Conservation (phyloP, 1,140 invertebrate genomes). For the Fopius arisanus region DNA sequence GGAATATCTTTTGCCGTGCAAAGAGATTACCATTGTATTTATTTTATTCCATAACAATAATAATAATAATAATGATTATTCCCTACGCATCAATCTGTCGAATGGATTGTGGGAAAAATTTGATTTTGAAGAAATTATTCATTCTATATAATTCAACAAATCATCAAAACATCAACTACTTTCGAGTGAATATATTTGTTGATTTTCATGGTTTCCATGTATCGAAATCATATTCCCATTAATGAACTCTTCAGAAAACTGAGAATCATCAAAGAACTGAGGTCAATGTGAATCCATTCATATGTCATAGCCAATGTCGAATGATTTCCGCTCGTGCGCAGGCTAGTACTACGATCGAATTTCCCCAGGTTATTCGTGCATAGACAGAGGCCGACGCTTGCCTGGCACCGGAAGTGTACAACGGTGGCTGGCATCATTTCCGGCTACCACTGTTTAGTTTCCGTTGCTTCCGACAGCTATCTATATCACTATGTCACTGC, state of each 20-base stretch:
- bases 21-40: too few relatives aligned
- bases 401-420: conserved; percentile 39
- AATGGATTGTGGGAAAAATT: too few relatives aligned
- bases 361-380: conserved; percentile 30
- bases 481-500: conserved; percentile 48
- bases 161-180: too few relatives aligned
- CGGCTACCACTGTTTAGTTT: conserved; percentile 57
- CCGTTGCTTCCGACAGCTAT: conserved; percentile 50
- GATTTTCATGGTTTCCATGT: too few relatives aligned
- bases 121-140: too few relatives aligned
- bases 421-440: conserved; percentile 54
- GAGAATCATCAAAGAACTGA: neutral
- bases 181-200: too few relatives aligned
- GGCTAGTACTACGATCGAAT: conserved; percentile 24
- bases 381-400: conserved; percentile 2
- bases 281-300: neutral
- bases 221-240: neutral
- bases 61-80: too few relatives aligned
- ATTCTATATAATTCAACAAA: too few relatives aligned
- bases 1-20: too few relatives aligned
- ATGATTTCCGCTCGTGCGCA: conserved; percentile 24
- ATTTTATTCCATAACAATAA: too few relatives aligned
- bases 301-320: neutral
- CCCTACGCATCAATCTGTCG: too few relatives aligned
- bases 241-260: neutral